Conservation (phyloP, 2,113 vertebrate genomes). For the Eurystomus gularis region DNA sequence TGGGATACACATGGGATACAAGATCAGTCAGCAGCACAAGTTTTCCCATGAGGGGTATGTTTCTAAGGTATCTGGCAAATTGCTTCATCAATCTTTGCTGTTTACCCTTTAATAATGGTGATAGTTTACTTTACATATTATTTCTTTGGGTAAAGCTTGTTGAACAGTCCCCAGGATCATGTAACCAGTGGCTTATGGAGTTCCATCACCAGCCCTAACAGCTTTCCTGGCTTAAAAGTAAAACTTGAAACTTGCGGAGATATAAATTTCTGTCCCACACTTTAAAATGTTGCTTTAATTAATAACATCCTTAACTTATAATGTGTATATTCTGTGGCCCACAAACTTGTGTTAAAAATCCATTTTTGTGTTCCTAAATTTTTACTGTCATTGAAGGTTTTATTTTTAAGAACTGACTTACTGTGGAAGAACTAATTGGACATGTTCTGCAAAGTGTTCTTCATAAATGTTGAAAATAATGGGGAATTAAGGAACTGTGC, state of each 20-base stretch:
- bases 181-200: background rate
- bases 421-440: background rate
- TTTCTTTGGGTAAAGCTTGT: background rate
- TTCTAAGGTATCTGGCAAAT: conserved; percentile 28
- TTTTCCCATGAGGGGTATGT: background rate
- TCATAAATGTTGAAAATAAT: background rate
- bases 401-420: background rate
- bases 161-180: background rate
- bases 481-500: background rate
- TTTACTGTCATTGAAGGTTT: background rate
- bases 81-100: conserved; percentile 34
- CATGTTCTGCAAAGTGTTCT: background rate
- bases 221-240: background rate
- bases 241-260: background rate
- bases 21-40: background rate
- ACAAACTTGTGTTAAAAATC: background rate
- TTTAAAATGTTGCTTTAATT: background rate
- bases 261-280: background rate
- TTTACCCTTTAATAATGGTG: background rate
- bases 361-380: background rate
- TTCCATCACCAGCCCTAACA: background rate
- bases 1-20: background rate
- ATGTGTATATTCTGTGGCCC: background rate
- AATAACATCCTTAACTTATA: background rate
- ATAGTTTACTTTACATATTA: conserved; percentile 18